Base-by-base conservation (phyloP, 1,140 invertebrate species). In the Cotesia vestalis region DNA sequence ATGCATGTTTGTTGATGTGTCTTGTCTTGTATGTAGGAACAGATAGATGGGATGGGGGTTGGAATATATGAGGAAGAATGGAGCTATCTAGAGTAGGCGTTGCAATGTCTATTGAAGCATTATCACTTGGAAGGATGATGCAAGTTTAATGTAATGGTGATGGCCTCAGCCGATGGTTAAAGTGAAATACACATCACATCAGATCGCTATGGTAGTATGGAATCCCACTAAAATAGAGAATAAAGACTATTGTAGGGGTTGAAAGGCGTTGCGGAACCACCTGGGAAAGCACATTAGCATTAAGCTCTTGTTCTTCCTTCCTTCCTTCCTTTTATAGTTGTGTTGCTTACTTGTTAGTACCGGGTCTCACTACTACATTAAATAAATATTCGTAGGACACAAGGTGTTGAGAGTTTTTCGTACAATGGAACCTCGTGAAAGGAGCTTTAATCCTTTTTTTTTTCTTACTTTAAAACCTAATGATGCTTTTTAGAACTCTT, bases 141-240 rank as follows among this genome's bases (percentile, higher is more conserved):
- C 75, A 76, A 71, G 64, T 76, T 76, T 73, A 73, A 76, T 73
- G 59, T 51, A 63, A 72, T 62, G 53, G 11, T 46, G 14, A 57
- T 17, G 62, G 64, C 38, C 11, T 14, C 8, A 51, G 11, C 66
- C 6, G 11, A 55, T 12, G 40, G 17, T 20, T 64, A 64, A 17
- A 14, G 62, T 40, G 36, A 38, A 36, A n/a, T 14, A 46, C 62
- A 38, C 62, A 64, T 46, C 62, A 64, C 11, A 64, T 36, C 11
- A 36, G 5, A 35, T 46, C 17, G 4, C 12, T 46, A 46, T 11
- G 40, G 40, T 46, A 46, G 40, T 46, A 46, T 46, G 40, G 40
- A 46, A 46, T 46, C 40, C 20, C 66, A 35, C 5, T 46, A 27
- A 62, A 38, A 35, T n/a, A 35, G 27, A 38, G 38, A n/a, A 63